phyloP scores from a whole-genome alignment of 2,113 vertebrate genomes.

The Malurus elegans region DNA sequence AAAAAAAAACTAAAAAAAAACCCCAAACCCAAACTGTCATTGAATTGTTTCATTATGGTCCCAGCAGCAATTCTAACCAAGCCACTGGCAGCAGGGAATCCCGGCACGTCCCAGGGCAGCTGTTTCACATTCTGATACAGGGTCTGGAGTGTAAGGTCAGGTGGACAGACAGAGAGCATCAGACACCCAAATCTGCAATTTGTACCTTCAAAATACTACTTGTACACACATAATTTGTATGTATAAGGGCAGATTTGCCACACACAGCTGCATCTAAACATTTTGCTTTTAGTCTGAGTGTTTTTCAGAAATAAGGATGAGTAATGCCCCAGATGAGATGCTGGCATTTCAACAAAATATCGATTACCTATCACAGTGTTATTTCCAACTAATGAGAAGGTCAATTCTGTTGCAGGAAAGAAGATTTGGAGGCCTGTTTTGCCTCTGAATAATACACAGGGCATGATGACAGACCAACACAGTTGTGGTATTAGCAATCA shows the following conservation, averaged over 20 bases:
- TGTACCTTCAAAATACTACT: not conserved
- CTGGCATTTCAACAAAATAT: conserved; percentile 41
- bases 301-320: conserved; percentile 12
- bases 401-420: conserved; percentile 9
- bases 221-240: not conserved
- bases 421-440: conserved; percentile 7
- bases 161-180: not conserved
- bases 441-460: not conserved
- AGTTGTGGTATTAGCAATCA: not conserved
- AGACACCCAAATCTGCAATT: not conserved
- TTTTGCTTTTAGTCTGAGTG: not conserved
- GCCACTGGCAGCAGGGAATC: not conserved
- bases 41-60: not conserved
- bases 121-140: not conserved
- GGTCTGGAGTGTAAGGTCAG: not conserved
- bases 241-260: not conserved
- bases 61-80: not conserved
- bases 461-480: not conserved
- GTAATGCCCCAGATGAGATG: not conserved
- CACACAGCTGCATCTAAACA: not conserved
- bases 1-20: too few relatives aligned
- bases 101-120: not conserved
- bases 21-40: not conserved
- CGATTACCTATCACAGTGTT: conserved; percentile 50
- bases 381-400: conserved; percentile 56